phyloP scores from a whole-genome alignment of 2,113 vertebrate genomes.

The Rhea pennata region DNA sequence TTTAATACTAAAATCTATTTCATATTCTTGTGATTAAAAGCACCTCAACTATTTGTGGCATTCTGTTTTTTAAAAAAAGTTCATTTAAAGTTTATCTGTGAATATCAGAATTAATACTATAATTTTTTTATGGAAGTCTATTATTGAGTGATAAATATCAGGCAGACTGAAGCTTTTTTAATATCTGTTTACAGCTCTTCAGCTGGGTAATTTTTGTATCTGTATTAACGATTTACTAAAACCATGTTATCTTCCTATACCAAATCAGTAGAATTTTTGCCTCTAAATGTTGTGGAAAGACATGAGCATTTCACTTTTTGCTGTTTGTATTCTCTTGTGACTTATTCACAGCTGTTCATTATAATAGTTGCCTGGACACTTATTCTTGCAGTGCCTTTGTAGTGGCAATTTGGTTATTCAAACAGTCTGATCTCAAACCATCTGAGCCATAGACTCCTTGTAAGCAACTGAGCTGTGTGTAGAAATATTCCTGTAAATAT shows the following conservation, averaged over 20 bases:
- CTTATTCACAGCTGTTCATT: background rate
- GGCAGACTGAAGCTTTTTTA: background rate
- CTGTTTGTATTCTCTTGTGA: background rate
- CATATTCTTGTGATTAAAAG: background rate
- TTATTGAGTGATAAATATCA: background rate
- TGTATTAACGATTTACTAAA: background rate
- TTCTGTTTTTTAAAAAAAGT: background rate
- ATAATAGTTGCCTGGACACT: background rate
- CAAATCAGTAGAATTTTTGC: background rate
- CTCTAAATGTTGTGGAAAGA: background rate
- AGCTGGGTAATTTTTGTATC: background rate
- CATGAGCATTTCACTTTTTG: background rate
- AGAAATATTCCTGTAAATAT: background rate
- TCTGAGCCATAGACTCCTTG: background rate
- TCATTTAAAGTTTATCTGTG: background rate
- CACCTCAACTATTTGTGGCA: background rate
- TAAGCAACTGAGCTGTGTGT: background rate
- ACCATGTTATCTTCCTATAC: background rate
- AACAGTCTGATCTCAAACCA: background rate
- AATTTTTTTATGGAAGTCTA: background rate
- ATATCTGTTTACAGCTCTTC: background rate
- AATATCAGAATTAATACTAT: background rate
- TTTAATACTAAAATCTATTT: background rate
- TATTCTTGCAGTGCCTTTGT: background rate
- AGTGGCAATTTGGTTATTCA: conserved; percentile 4